Percentiles rank a stretch among this genome's conserved stretches.
These are phyloP conservation scores for Nomada goodeniana DNA, from an alignment of 2,888 invertebrate genomes.

Conservation along the genomic window DNA sequence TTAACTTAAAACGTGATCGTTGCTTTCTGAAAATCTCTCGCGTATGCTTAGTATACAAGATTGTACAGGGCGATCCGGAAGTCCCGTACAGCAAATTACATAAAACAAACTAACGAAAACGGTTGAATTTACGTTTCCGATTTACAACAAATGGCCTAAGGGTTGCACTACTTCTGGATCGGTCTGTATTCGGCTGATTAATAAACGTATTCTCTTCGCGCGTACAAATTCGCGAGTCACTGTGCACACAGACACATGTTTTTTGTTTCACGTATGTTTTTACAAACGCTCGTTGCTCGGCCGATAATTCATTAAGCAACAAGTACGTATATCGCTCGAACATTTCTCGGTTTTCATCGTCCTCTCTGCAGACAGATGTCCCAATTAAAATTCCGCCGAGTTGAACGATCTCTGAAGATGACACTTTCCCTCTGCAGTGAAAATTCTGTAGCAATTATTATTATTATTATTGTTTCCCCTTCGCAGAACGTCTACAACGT, in stretches of 20 bases:
- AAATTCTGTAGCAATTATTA: background rate
- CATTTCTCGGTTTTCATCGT: background rate
- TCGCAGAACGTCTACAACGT: background rate
- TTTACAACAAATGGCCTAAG: too few relatives aligned
- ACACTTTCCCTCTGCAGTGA: background rate
- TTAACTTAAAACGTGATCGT: too few relatives aligned
- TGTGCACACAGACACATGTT: conserved; percentile 53
- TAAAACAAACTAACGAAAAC: too few relatives aligned
- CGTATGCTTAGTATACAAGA: too few relatives aligned
- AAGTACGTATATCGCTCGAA: conserved; percentile 7
- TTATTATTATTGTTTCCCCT: background rate
- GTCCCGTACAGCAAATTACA: too few relatives aligned
- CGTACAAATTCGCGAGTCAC: background rate
- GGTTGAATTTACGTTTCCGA: too few relatives aligned
- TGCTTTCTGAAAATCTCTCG: too few relatives aligned
- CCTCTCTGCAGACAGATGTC: background rate
- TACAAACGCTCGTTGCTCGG: conserved; percentile 45
- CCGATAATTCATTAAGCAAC: conserved; percentile 28
- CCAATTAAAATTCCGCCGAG: background rate
- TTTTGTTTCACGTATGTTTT: too few relatives aligned
- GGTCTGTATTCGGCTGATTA: too few relatives aligned
- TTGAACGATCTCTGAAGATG: background rate
- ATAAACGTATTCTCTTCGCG: too few relatives aligned
- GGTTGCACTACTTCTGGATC: too few relatives aligned
- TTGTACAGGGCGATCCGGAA: too few relatives aligned